These are phyloP conservation scores for Nomada lathburiana DNA, from an alignment of 2,888 invertebrate species.

Conservation along the genomic window DNA sequence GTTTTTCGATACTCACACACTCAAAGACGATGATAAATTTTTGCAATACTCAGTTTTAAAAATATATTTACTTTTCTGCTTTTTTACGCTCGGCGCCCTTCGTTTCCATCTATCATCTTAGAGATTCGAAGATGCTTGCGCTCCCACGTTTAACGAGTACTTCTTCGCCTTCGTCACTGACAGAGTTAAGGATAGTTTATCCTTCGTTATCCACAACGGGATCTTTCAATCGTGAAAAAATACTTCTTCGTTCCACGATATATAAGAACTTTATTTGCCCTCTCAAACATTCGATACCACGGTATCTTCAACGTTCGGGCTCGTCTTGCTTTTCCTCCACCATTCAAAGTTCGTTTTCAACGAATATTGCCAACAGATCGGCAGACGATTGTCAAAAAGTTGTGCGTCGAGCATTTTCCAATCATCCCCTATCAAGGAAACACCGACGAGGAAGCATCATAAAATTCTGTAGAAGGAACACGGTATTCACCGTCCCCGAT, in stretches of 20 bases:
- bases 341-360: neutral
- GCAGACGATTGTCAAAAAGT: constrained; percentile 49
- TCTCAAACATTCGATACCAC: constrained; percentile 13
- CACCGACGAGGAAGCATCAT: neutral
- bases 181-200: neutral
- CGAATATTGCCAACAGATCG: neutral
- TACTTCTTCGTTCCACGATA: neutral
- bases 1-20: neutral
- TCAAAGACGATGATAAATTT: neutral
- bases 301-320: neutral
- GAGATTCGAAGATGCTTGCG: constrained; percentile 22
- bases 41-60: constrained; percentile 7
- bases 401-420: neutral
- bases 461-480: neutral
- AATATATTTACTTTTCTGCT: neutral
- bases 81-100: neutral
- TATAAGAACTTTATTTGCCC: constrained; percentile 10
- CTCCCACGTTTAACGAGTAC: neutral
- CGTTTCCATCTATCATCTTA: constrained; percentile 3
- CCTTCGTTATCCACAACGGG: neutral
- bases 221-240: constrained; percentile 6
- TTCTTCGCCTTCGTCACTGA: too few relatives aligned
- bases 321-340: constrained; percentile 11
- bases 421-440: neutral
- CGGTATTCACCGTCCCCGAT: neutral